phyloP scores from a whole-genome alignment of 2,888 invertebrate species.

The Oegoconia quadripuncta region DNA sequence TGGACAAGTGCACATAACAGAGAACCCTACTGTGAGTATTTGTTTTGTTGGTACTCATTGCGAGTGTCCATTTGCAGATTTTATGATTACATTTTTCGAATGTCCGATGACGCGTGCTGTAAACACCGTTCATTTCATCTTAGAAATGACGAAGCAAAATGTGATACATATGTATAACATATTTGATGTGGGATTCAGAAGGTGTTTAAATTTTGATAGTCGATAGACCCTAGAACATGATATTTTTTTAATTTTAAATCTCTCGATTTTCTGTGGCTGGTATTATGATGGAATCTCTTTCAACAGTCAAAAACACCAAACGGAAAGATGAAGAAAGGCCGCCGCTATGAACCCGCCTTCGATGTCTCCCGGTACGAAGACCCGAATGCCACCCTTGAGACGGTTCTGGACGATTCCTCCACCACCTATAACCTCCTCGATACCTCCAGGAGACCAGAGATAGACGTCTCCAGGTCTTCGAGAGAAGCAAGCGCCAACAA shows the following conservation, averaged over 20 bases:
- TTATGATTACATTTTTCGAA: too few species aligned
- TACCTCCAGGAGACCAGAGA: conserved; percentile 49
- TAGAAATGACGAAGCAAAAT: too few species aligned
- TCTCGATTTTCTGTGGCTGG: too few species aligned
- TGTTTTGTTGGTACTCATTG: background rate
- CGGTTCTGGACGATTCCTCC: conserved; percentile 39
- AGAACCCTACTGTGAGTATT: conserved; percentile 82
- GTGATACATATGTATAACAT: too few species aligned
- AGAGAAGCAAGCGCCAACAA: conserved; percentile 29
- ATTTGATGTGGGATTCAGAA: too few species aligned
- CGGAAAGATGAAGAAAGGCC: conserved; percentile 51
- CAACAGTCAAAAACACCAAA: conserved; percentile 62
- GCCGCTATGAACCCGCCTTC: conserved; percentile 45
- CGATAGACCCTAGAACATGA: too few species aligned
- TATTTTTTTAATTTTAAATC: too few species aligned
- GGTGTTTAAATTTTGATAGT: too few species aligned
- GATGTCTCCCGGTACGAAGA: conserved; percentile 55
- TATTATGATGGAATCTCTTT: too few species aligned
- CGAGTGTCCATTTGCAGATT: too few species aligned
- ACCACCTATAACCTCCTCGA: conserved; percentile 45
- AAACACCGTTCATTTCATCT: too few species aligned
- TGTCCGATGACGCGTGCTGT: too few species aligned
- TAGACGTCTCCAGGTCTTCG: conserved; percentile 30
- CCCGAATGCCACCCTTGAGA: conserved; percentile 52
- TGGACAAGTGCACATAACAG: conserved; percentile 81